Percentiles rank a stretch among this genome's conserved stretches.
phyloP scores from a whole-genome alignment of 2,888 invertebrate genomes.

The Eupithecia insigniata region DNA sequence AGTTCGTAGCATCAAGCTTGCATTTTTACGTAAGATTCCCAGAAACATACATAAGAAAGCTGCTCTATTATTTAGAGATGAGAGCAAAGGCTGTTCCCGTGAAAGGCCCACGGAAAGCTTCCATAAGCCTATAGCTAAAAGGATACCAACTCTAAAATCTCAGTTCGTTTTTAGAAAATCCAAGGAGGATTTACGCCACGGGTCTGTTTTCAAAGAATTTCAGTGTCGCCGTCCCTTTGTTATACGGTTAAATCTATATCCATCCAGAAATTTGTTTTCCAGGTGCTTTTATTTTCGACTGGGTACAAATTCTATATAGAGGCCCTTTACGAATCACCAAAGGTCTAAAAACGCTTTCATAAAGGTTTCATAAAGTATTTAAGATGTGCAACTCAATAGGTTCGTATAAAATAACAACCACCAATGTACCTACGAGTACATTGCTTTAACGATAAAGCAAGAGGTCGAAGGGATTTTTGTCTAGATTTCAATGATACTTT shows the following conservation, averaged over 20 bases:
- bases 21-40: not conserved
- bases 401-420: not conserved
- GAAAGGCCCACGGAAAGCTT: slow-evolving; percentile 28
- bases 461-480: not conserved
- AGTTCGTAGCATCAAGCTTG: not conserved
- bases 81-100: slow-evolving; percentile 32
- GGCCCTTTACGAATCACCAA: not conserved
- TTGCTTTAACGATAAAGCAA: not conserved
- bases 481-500: not conserved
- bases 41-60: slow-evolving; percentile 22
- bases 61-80: slow-evolving; percentile 31
- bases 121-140: slow-evolving; percentile 27
- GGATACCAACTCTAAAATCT: slow-evolving; percentile 25
- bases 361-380: not conserved
- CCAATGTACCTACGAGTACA: not conserved
- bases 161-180: slow-evolving; percentile 15
- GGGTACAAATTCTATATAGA: not conserved
- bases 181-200: not conserved
- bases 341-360: not conserved
- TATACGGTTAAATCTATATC: not conserved
- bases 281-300: not conserved
- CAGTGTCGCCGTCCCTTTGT: not conserved
- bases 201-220: not conserved
- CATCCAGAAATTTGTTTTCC: not conserved
- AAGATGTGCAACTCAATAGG: not conserved